phyloP scores from a whole-genome alignment of 2,113 vertebrate genomes.

The Pogonocichla stellata region DNA sequence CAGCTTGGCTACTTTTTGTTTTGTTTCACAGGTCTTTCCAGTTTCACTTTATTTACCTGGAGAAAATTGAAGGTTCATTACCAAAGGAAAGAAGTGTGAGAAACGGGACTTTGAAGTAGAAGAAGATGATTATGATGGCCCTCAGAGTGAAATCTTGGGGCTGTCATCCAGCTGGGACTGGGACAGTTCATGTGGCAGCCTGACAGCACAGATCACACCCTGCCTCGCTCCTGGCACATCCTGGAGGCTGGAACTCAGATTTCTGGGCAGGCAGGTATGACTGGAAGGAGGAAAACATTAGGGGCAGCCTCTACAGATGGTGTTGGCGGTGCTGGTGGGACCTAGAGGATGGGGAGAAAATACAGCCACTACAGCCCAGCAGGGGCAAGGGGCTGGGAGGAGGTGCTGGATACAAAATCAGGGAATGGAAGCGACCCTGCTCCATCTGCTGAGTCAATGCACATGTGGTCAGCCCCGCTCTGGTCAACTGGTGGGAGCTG shows the following conservation, averaged over 20 bases:
- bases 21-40: constrained; percentile 6
- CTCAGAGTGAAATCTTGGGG: not conserved
- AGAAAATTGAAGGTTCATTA: constrained; percentile 19
- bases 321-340: accelerated
- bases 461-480: accelerated
- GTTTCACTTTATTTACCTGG: constrained; percentile 33
- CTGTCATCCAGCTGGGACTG: not conserved
- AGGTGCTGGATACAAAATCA: not conserved
- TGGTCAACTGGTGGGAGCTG: not conserved
- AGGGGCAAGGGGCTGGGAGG: accelerated
- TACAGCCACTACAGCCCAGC: accelerated
- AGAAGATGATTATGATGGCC: not conserved
- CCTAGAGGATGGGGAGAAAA: not conserved
- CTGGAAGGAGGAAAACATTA: accelerated
- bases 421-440: not conserved
- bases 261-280: not conserved
- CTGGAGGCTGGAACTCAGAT: accelerated
- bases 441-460: accelerated
- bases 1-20: not conserved
- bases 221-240: not conserved
- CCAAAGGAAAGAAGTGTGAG: not conserved
- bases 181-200: accelerated
- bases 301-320: not conserved
- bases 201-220: not conserved
- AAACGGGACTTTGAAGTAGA: not conserved